phyloP scores from a whole-genome alignment of 1,140 invertebrate genomes.

The Polypedilum pembai region DNA sequence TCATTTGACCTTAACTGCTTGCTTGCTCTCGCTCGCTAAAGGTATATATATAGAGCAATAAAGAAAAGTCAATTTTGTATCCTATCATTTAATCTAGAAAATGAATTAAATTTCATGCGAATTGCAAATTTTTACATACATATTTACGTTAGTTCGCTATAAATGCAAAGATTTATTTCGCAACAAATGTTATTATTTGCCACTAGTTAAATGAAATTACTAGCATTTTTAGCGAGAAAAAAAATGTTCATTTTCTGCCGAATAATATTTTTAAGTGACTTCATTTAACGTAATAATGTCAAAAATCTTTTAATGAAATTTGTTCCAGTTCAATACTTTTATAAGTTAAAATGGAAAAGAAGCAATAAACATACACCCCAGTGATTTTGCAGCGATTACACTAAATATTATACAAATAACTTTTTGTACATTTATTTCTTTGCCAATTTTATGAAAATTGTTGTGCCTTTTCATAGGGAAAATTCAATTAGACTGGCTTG shows the following conservation, averaged over 20 bases:
- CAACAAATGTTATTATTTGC: slow-evolving; percentile 16
- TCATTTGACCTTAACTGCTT: not conserved
- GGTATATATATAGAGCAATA: too few relatives aligned
- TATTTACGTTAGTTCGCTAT: too few relatives aligned
- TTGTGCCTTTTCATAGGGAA: too few relatives aligned
- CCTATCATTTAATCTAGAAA: too few relatives aligned
- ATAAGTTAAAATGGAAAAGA: not conserved
- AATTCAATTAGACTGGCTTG: too few relatives aligned
- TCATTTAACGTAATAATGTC: not conserved
- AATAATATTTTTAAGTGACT: slow-evolving; percentile 9
- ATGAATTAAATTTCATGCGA: too few relatives aligned
- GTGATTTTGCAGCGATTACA: not conserved
- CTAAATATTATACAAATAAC: slow-evolving; percentile 15
- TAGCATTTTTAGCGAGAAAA: not conserved
- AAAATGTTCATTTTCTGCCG: not conserved
- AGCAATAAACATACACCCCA: slow-evolving; percentile 19
- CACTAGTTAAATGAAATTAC: slow-evolving; percentile 19
- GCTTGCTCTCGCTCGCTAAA: too few relatives aligned
- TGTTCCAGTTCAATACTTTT: not conserved
- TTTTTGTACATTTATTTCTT: not conserved
- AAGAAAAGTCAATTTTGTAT: too few relatives aligned
- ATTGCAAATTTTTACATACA: too few relatives aligned
- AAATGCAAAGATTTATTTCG: too few relatives aligned
- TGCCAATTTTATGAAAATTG: not conserved
- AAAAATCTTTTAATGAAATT: slow-evolving; percentile 27